phyloP scores from a whole-genome alignment of 2,113 vertebrate species.

The Clarias gariepinus region DNA sequence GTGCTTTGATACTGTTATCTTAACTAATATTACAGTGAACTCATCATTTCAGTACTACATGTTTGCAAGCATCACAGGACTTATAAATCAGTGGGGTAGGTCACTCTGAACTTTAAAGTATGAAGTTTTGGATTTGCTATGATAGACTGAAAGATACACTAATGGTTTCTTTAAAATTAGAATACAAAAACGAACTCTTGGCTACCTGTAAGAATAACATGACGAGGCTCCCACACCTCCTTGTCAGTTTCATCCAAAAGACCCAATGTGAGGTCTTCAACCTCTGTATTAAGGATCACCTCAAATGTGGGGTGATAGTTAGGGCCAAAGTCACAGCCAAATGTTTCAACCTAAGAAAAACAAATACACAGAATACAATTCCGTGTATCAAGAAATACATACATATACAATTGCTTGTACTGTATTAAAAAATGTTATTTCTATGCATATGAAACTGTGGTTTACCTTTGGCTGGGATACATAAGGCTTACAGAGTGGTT shows the following conservation, averaged over 20 bases:
- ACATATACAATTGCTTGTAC: too few relatives aligned
- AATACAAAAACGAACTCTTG: background rate
- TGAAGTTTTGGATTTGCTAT: background rate
- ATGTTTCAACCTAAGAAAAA: background rate
- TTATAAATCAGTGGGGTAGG: background rate
- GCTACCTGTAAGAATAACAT: background rate
- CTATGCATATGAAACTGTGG: background rate
- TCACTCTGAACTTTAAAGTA: background rate
- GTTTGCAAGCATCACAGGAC: background rate
- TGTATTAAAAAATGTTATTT: background rate
- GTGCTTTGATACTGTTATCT: background rate
- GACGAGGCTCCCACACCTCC: slow-evolving; percentile 18
- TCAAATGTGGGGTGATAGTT: slow-evolving; percentile 34
- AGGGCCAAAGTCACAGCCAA: background rate
- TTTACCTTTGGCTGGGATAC: slow-evolving; percentile 28
- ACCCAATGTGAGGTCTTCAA: slow-evolving; percentile 3
- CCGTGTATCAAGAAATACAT: too few relatives aligned
- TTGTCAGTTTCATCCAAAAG: slow-evolving; percentile 7
- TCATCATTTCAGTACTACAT: background rate
- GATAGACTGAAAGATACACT: background rate
- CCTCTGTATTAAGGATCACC: slow-evolving; percentile 1
- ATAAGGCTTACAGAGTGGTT: background rate
- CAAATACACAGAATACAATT: background rate
- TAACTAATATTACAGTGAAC: background rate
- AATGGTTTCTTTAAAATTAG: background rate